Percentiles rank a stretch among this genome's conserved stretches.
Conservation (phyloP, 2,113 vertebrate genomes). For the Sisor rabdophorus region DNA sequence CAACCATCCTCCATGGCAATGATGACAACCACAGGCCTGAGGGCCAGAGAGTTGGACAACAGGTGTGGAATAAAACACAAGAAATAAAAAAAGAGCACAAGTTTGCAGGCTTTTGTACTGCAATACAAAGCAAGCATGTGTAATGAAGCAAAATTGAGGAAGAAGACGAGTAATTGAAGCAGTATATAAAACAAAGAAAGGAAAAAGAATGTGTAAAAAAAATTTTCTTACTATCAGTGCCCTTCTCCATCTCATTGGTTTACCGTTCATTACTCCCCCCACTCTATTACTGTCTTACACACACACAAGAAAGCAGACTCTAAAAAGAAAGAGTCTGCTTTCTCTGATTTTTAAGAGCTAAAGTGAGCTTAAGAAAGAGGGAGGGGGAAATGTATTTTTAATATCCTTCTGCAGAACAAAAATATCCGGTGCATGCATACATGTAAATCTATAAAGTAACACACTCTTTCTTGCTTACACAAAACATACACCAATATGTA, state of each 20-base stretch:
- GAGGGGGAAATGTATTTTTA: constrained; percentile 20
- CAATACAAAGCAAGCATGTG: constrained; percentile 41
- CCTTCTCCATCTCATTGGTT: constrained; percentile 16
- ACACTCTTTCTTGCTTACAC: neutral
- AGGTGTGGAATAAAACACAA: neutral
- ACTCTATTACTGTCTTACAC: constrained; percentile 8
- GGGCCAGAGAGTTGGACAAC: constrained; percentile 16
- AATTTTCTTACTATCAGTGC: constrained; percentile 1
- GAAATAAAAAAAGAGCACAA: neutral
- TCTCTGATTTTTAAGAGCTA: constrained; percentile 8
- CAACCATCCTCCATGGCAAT: neutral
- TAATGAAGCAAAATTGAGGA: constrained; percentile 22
- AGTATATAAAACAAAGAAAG: constrained; percentile 50
- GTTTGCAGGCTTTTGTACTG: constrained; percentile 37
- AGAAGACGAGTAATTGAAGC: constrained; percentile 50
- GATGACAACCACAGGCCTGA: constrained; percentile 4
- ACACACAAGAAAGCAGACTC: neutral
- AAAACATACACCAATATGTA: neutral
- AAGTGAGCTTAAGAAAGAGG: neutral
- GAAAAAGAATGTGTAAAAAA: neutral
- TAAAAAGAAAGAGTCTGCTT: constrained; percentile 12
- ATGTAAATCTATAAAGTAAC: neutral
- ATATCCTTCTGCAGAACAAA: constrained; percentile 29
- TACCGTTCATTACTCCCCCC: constrained; percentile 21
- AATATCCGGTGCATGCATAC: constrained; percentile 15